Base-by-base conservation (phyloP, 2,113 vertebrate species). In the Sinocyclocheilus anophthalmus region DNA sequence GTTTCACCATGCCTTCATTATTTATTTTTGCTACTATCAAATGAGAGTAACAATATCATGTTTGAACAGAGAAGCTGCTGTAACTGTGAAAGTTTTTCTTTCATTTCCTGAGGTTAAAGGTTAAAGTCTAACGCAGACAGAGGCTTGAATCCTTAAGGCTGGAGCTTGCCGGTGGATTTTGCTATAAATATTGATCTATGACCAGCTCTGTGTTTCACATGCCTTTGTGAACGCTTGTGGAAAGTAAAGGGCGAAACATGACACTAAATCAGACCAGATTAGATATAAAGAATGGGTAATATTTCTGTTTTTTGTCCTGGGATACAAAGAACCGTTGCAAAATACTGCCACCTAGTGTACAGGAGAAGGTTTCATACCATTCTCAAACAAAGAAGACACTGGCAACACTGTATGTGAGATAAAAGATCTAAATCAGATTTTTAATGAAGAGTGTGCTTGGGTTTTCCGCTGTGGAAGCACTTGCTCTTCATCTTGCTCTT, bases 51-150 rank as follows among this genome's bases (percentile, higher is more conserved):
- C 77, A 80, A 80, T 4, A 42, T 67, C 37, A 50, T 50, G 42
- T 67, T 14, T 24, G 16, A 81, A 67, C 42, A 30, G 16, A 20
- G 18, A 2, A 22, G 76, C 79, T 83, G 67, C 33, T 11, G 13
- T 24, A 42, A 50, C 63, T 84, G 26, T 53, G 53, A 65, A 69
- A 67, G 33, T 88, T 77, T 78, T 63, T 55, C 77, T 87, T 87
- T 83, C 30, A 89, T 87, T 89, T 87, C 86, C 88, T 79, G 48
- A 78, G 79, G 83, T 89, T 10, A 85, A 76, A 85, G 78, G 78
- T 89, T 45, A 77, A 67, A 50, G 30, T 53, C 50, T 53, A 61
- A 70, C 10, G 1, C 24, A 86, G 67, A 87, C 55, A 70, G 37
- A 18, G 45, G 20, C 48, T 69, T 24, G 53, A 77, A 48, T 73